Evolutionary conservation across 2,888 invertebrate species (phyloP).

Genomic region (Apodemia zela): DNA sequence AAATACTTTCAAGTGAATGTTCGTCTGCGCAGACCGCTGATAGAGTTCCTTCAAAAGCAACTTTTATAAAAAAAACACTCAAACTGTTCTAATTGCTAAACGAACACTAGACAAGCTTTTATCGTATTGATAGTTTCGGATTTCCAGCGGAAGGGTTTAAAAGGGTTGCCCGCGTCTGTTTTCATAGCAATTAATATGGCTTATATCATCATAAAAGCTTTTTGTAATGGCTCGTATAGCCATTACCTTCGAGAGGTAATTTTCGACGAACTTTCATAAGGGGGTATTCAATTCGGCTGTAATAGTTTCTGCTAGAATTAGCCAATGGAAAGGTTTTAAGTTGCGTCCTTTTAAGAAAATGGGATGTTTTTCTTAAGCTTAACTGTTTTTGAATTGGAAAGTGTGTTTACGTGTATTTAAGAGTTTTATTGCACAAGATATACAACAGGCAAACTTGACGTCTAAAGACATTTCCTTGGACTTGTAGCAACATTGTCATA

Average conservation of each 20-base stretch:
- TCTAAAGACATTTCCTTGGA: no score
- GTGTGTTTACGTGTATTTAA: background rate
- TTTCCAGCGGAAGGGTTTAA: constrained; percentile 52
- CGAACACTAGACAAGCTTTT: constrained; percentile 47
- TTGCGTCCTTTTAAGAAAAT: background rate
- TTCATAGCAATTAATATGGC: constrained; percentile 33
- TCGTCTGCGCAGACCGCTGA: constrained; percentile 18
- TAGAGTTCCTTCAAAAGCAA: constrained; percentile 22
- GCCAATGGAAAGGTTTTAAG: background rate
- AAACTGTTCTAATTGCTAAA: constrained; percentile 47
- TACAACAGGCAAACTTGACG: no score
- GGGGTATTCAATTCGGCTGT: background rate
- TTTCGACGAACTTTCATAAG: background rate
- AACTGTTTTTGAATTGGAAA: background rate
- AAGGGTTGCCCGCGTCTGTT: constrained; percentile 42
- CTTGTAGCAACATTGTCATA: no score
- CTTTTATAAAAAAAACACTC: constrained; percentile 23
- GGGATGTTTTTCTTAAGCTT: background rate
- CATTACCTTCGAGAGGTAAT: background rate
- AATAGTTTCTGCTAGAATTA: background rate
- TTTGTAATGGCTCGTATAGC: background rate
- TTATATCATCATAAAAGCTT: constrained; percentile 24
- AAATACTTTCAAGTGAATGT: constrained; percentile 5
- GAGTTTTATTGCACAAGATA: no score
- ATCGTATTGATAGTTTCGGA: constrained; percentile 50